Evolutionary conservation across 2,888 invertebrate genomes (phyloP), one percentile per base, ranked within the genome.

Genomic region (Hypselothyrea guttata): DNA sequence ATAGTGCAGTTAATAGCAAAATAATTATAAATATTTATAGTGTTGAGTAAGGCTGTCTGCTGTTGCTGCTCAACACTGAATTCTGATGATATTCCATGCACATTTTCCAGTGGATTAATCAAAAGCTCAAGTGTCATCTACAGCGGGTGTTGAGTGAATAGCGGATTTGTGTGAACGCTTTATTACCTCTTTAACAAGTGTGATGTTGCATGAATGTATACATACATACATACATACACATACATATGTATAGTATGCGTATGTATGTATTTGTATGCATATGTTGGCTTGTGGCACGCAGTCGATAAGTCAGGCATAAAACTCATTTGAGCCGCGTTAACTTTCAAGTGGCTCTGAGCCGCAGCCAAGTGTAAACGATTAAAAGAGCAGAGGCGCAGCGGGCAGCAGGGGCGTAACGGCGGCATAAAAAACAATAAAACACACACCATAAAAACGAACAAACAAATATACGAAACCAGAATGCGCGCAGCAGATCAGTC

Each of bases 321-420:
- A 67, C 63, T 75, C 71, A 74, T 82, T 82, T 62, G 71, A 45
- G 63, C 40, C 41, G 49, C 64, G 55, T 58, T 62, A 55, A 75
- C 61, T 75, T 71, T 76, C 63, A 37, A 78, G 75, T 74, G 63
- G 78, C 46, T 53, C 16, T 30, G 30, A 53, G 56, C 37, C 30
- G 37, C 57, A 68, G 68, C 61, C 71, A 71, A 71, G 75, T 82
- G 79, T 78, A 54, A 76, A 65, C 75, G 78, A 82, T 82, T 76
- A 78, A 75, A 68, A 46, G 58, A 30, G 8, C 15, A 27, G 41
- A 5, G 12, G 12, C 28, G n/a, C 3, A 12, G 18, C 13, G 15
- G 16, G 13, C 48, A 47, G 37, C 11, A 41, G 54, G 33, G 12
- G n/a, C 28, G 42, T 9, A 54, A 56, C n/a, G 2, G 22, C 0